Evolutionary conservation across 1,140 invertebrate genomes (phyloP), one percentile per base, ranked within the genome.

Genomic region (Xylocopa sonorina): DNA sequence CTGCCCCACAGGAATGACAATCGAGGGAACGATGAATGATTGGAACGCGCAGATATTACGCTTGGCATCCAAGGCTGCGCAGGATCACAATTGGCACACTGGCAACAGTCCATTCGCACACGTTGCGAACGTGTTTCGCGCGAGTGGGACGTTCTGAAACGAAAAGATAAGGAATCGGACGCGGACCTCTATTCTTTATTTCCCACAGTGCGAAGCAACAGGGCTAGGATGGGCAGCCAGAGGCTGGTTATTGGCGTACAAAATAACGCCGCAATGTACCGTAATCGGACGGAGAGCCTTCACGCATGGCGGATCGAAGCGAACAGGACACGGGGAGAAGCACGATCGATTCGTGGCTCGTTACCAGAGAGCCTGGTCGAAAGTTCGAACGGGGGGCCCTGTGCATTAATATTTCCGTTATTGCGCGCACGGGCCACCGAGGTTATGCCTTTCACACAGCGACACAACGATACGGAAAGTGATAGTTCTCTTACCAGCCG

Each of bases 361-460:
- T 75, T 66, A 62, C 64, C n/a, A n/a, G n/a, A 66, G 63, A 55
- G 68, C 32, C 55, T 78, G 50, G 78, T 79, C 76, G 82, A 83
- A 84, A 66, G 81, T 77, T 69, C 60, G 58, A 81, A 16, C 58
- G 75, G 63, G 63, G 46, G n/a, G n/a, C n/a, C 51, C 60, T 38
- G 55, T 83, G 50, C 64, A 66, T 83, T 82, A 80, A 83, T 84
- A 84, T 81, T 76, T 84, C 82, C 82, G 83, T 84, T 84, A 84
- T 80, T 72, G 82, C 60, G 48, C 48, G 60, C 60, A 41, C 58
- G 46, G 53, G 46, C n/a, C 68, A 64, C 63, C 79, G 84, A 85
- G 83, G 84, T 85, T 85, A 85, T 62, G n/a, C 79, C 83, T 85
- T 85, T 85, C 84, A 82, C 84, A 77, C 77, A 68, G 68, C 14